Base-by-base conservation (phyloP, 2,797 vertebrate species). In the Hyperoplus immaculatus region DNA sequence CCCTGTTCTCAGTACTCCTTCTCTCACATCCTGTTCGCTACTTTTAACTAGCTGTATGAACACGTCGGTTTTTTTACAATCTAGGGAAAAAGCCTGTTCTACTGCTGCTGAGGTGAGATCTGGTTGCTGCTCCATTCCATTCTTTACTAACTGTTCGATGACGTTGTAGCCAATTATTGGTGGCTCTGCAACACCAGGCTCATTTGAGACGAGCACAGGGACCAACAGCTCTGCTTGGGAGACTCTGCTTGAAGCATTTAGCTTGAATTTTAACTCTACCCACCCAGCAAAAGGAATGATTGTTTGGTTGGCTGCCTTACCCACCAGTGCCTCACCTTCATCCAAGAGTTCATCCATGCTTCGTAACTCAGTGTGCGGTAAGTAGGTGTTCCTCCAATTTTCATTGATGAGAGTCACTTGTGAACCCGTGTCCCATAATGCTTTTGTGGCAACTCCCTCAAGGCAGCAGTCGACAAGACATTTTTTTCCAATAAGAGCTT, bases 391-490 rank as follows among this genome's bases (percentile, higher is more conserved):
- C 29, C 67, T 67, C 70, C 68, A 80, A 0, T n/a, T 61, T 5
- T 80, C 58, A 12, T 80, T 83, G 3, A 88, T 64, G 3, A 78
- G 45, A 0, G 43, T 79, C 2, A 73, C 66, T 46, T 87, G 77
- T 16, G 71, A 77, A 1, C 75, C 81, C 1, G 5, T 77, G 10
- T 75, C 83, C 78, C 83, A 81, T 21, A 83, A 12, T 4, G 55
- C 67, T 77, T 72, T 46, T 21, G 61, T 75, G 59, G 58, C 15
- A 9, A 77, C 47, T 18, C 57, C 69, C 8, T 83, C 66, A 6
- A 86, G 72, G n/a, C n/a, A 60, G 6, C 57, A 88, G 12, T 83
- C 72, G n/a, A 86, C 72, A 29, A 86, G 45, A 8, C 78, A 75
- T 11, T 79, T 72, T 6, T 69, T 81, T 7, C 81, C 53, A 7